These are phyloP conservation scores for Lophotriccus pileatus DNA, from an alignment of 2,797 vertebrate species.

Conservation along the genomic window DNA sequence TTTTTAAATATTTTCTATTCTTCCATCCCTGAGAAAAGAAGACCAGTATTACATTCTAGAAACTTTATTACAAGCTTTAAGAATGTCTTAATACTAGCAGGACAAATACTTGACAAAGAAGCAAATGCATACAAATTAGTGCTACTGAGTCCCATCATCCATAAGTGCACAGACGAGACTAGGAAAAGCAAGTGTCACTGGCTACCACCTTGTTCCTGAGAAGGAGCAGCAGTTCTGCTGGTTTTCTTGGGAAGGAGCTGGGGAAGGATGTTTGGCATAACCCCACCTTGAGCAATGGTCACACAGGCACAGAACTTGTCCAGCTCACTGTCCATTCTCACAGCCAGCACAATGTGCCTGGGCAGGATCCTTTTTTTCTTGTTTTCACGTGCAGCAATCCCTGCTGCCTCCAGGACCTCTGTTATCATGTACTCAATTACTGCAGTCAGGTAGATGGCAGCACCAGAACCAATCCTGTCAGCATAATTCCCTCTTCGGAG, in stretches of 20 bases:
- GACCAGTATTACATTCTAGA: not conserved
- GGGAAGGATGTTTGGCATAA: slow-evolving; percentile 79
- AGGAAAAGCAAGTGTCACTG: not conserved
- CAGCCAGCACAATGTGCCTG: slow-evolving; percentile 79
- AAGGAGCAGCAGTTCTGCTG: not conserved
- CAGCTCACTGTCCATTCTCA: slow-evolving; percentile 80
- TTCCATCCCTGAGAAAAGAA: not conserved
- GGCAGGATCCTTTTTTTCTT: slow-evolving; percentile 77
- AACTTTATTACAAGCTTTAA: slow-evolving; percentile 1
- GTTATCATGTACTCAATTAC: slow-evolving; percentile 82
- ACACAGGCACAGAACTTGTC: slow-evolving; percentile 70
- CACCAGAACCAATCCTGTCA: slow-evolving; percentile 49
- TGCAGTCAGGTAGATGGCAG: slow-evolving; percentile 76
- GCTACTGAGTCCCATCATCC: not conserved
- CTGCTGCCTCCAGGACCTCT: slow-evolving; percentile 81
- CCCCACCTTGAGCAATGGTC: slow-evolving; percentile 77
- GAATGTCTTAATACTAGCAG: not conserved
- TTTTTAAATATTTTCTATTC: not conserved
- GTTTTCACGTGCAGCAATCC: slow-evolving; percentile 73
- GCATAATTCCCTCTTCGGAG: slow-evolving; percentile 73
- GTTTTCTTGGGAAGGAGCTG: slow-evolving; percentile 79
- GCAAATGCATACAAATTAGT: not conserved
- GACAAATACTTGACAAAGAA: not conserved
- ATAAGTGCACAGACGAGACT: not conserved
- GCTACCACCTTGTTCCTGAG: slow-evolving; percentile 45